Evolutionary conservation across 2,888 invertebrate genomes (phyloP), one percentile per base, ranked within the genome.

Genomic region (Autographa pulchrina): DNA sequence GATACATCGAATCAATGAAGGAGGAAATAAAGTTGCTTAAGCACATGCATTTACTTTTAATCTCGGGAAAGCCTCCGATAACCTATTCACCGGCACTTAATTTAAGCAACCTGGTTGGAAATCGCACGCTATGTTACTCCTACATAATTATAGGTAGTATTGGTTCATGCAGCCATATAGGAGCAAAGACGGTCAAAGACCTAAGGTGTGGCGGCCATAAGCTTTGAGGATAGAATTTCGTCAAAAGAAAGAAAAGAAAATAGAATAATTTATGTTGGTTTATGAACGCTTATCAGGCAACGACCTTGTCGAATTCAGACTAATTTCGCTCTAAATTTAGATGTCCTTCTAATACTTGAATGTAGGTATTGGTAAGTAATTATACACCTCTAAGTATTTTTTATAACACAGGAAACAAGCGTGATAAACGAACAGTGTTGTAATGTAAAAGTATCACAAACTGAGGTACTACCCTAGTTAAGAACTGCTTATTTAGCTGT

Each of bases 161-260:
- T 48, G n/a, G 25, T 13, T 25, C 56, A 48, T 2, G 67, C 65
- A 76, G 77, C 77, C 72, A 41, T 76, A 72, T 7, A 63, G n/a
- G 11, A 48, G 20, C 52, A 60, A 65, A 72, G 18, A 63, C 52
- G 77, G 73, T 77, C 68, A 69, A 73, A 64, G 66, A 72, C 65
- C 73, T 25, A 13, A 32, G 48, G 38, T 54, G 14, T 18, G 41
- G 52, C 32, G 32, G 38, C 25, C 54, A 25, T 48, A 48, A 48
- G 54, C 25, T 56, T 6, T 13, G 13, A 11, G 13, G 20, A 65
- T 65, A 25, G 48, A 48, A 43, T 58, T 41, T 65, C 7, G 1
- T 31, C 14, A 20, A 20, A 11, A 58, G 20, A 43, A 32, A 65
- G 16, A 60, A 14, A 54, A 65, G n/a, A 60, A 56, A 18, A 16